Evolutionary conservation across 2,797 vertebrate species (phyloP).

Genomic region (Peromyscus eremicus): DNA sequence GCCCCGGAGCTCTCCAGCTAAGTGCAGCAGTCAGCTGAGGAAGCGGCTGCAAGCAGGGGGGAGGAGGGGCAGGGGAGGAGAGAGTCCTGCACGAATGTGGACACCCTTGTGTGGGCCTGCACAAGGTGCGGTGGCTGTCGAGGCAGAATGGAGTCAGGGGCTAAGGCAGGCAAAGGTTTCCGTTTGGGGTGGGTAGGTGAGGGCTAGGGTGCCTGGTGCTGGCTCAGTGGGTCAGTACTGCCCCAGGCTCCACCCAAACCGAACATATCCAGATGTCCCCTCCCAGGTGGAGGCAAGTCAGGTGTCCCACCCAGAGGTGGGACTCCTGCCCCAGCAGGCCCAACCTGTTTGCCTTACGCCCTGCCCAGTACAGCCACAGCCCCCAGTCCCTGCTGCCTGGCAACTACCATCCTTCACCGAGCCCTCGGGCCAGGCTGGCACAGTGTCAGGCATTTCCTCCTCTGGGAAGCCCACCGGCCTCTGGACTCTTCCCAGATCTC

Average conservation of each 20-base stretch:
- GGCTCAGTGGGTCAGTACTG: not conserved
- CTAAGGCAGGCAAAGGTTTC: not conserved
- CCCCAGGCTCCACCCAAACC: not conserved
- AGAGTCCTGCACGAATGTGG: not conserved
- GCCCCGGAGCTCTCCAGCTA: not conserved
- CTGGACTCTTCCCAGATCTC: not conserved
- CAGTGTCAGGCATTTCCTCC: not conserved
- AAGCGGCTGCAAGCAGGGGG: not conserved
- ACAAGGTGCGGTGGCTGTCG: not conserved
- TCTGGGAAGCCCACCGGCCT: not conserved
- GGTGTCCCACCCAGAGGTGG: not conserved
- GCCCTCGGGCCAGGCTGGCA: not conserved
- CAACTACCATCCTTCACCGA: not conserved
- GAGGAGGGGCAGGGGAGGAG: not conserved
- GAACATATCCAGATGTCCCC: not conserved
- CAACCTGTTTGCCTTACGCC: not conserved
- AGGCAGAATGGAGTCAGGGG: not conserved
- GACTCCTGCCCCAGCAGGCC: constrained; percentile 44
- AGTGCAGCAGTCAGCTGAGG: not conserved
- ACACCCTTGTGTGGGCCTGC: not conserved
- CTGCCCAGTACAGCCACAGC: not conserved
- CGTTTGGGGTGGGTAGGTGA: not conserved
- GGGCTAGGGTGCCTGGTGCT: not conserved
- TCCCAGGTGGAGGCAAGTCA: not conserved
- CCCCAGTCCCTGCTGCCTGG: too few relatives aligned